Base-by-base conservation (phyloP, 2,113 vertebrate genomes). In the Mionectes macconnelli region DNA sequence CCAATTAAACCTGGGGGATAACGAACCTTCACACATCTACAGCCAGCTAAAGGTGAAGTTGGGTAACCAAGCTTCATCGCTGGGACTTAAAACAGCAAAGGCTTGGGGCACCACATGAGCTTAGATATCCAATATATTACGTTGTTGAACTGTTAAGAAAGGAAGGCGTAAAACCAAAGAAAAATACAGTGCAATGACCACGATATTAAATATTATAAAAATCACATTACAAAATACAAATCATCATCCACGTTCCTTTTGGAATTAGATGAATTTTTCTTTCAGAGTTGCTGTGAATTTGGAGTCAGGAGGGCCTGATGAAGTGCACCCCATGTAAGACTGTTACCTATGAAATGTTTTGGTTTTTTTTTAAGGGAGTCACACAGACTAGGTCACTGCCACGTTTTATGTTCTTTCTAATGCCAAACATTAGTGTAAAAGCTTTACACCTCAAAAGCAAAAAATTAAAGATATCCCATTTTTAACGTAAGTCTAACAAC, bases 1-100 rank as follows among this genome's bases (percentile, higher is more conserved):
- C 84, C 31, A 1, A 0, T 47, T 55, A 23, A 68, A 53, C 6
- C 12, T 6, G 40, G 45, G 21, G 30, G 8, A 20, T 7, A 20
- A 47, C 1, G 17, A 49, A 35, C 13, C 22, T 40, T 27, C 37
- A 3, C 2, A 3, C 4, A 9, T 9, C 44, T 14, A 7, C 53
- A 75, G 12, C 8, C 45, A n/a, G 2, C 8, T 50, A 2, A 33
- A 22, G 45, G 42, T 10, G 24, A 37, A 27, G 8, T 35, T 28
- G 31, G 19, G 17, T 50, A 30, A 63, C 9, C 1, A 2, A 73
- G 53, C 10, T 47, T 33, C 53, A 45, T 9, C 40, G 6, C 3
- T 7, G 52, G 30, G 35, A 53, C 9, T 40, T 49, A 67, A 69
- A 79, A 19, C n/a, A 60, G 40, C 39, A 64, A 62, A 80, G 14